Evolutionary conservation across 2,797 vertebrate genomes (phyloP), one percentile per base, ranked within the genome.

Genomic region (Numenius phaeopus): DNA sequence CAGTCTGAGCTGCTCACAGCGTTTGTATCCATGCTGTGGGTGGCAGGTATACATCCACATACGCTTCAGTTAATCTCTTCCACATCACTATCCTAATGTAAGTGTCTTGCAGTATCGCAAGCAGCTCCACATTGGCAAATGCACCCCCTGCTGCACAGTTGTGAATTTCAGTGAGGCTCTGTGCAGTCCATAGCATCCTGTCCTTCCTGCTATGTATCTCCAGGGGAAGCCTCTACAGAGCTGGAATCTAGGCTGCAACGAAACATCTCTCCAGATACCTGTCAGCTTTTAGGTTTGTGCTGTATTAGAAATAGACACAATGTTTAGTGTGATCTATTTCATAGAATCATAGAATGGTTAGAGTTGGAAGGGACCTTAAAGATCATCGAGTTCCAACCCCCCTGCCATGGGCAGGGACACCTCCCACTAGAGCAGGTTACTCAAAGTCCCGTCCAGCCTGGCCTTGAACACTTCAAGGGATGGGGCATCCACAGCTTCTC

Each of bases 1-100:
- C 42, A 40, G 37, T 8, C 72, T 61, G 54, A 64, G 67, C 40
- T 65, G 54, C 70, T 87, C 1, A 1, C 30, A 85, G 39, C 59
- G 29, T 52, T 47, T 3, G 0, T 14, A 73, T 13, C 47, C 0
- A 0, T 46, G 46, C 59, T 58, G 15, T 26, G 39, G 9, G 26
- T 78, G 57, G 61, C 52, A 86, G 61, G 10, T 9, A 23, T 37
- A 9, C 27, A 15, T 54, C 55, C 39, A 18, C 32, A 13, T 21
- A 26, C 1, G 7, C 54, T 61, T 79, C 58, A 57, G 39, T 64
- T 52, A 32, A 34, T 39, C 44, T 64, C 42, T 72, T 69, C 37
- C 26, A 42, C 26, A 40, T 50, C 66, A 5, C 65, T 57, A 7
- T 21, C 23, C 14, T 16, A 71, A 70, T 12, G 4, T 42, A 46